phyloP scores from a whole-genome alignment of 2,113 vertebrate genomes.

The Erythrolamprus reginae region DNA sequence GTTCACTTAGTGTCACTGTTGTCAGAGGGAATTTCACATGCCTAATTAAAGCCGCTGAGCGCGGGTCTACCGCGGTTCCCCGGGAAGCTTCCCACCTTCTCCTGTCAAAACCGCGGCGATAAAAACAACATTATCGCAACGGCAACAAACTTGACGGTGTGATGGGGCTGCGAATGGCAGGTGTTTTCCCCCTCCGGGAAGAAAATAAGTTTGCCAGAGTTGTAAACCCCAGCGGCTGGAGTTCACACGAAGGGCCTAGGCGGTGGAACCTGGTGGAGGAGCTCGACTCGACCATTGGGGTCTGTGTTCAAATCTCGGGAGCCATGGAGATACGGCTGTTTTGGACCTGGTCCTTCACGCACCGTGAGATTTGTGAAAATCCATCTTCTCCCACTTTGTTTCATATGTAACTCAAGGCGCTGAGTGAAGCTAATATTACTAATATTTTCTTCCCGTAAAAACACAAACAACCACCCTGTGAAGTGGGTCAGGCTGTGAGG shows the following conservation, averaged over 20 bases:
- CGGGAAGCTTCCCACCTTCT: constrained; percentile 5
- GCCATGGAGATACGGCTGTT: background rate
- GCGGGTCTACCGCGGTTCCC: background rate
- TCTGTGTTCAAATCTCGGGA: background rate
- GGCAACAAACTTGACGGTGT: background rate
- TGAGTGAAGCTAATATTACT: no score
- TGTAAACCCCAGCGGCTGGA: background rate
- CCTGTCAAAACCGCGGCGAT: constrained; percentile 34
- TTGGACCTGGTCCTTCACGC: background rate
- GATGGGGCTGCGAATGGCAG: background rate
- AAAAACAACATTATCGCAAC: background rate
- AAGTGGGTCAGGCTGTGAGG: background rate
- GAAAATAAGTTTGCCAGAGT: background rate
- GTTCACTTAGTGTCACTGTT: background rate
- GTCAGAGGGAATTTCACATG: constrained; percentile 27
- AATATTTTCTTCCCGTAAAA: no score
- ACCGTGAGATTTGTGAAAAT: no score
- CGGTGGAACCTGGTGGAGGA: rapidly evolving
- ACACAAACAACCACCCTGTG: background rate
- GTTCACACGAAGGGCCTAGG: background rate
- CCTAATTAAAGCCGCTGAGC: constrained; percentile 44
- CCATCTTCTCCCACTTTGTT: no score
- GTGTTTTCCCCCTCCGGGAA: rapidly evolving
- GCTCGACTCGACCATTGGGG: background rate
- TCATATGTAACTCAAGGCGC: no score